Evolutionary conservation across 2,113 vertebrate species (phyloP).

Genomic region (Nasalis larvatus): DNA sequence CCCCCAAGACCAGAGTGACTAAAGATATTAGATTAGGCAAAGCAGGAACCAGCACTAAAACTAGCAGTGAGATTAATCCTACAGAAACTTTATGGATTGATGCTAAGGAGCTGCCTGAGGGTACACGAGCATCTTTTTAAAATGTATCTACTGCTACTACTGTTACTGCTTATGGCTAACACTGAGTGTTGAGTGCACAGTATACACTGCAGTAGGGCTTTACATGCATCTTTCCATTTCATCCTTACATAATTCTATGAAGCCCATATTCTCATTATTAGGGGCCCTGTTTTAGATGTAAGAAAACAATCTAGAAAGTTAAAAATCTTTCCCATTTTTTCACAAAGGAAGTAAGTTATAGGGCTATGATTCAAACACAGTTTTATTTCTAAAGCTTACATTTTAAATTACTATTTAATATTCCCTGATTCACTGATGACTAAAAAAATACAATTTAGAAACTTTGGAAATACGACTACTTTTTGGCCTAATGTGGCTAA

Average conservation of each 20-base stretch:
- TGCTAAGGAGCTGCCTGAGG: not conserved
- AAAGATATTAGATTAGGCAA: not conserved
- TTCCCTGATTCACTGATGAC: not conserved
- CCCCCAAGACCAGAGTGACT: not conserved
- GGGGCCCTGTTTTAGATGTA: not conserved
- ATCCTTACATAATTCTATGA: not conserved
- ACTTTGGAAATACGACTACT: not conserved
- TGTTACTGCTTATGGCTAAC: not conserved
- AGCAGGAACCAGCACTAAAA: not conserved
- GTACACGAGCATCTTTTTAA: not conserved
- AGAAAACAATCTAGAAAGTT: not conserved
- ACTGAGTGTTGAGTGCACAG: not conserved
- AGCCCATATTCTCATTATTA: not conserved
- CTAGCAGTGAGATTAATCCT: not conserved
- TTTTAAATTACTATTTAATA: slow-evolving; percentile 24
- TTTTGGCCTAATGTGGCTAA: not conserved
- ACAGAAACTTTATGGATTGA: not conserved
- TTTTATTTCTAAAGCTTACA: not conserved
- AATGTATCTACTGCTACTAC: not conserved
- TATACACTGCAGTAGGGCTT: not conserved
- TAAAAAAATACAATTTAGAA: not conserved
- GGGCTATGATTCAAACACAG: not conserved
- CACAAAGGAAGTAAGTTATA: not conserved
- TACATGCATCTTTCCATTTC: not conserved
- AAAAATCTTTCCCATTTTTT: not conserved